Base-by-base conservation (phyloP, 2,888 invertebrate species). In the Orthosia gracilis region DNA sequence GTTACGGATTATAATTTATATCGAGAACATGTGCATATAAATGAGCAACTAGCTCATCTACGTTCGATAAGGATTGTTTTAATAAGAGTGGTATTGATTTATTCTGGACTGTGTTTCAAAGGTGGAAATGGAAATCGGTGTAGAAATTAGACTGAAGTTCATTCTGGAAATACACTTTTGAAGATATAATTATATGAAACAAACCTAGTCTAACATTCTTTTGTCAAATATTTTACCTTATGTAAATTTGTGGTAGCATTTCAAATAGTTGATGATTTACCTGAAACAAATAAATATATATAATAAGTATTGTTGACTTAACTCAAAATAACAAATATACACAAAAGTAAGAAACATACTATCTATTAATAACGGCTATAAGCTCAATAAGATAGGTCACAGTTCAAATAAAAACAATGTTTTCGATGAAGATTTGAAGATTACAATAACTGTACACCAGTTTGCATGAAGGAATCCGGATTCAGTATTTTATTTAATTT, bases 241-340 rank as follows among this genome's bases (percentile, higher is more conserved):
- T 49, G n/a, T 26, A 3, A 5, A 58, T 21, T 9, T 17, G 13
- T 7, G 21, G 1, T 15, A 23, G 17, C 52, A 52, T 69, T 61
- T 18, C 15, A 67, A 71, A 26, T 15, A 57, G 49, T 59, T 15
- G 69, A 74, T 79, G 47, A 59, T 70, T 85, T 86, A 86, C 85
- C 85, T 86, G 86, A 21, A 86, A 86, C 85, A 85, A 85, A 69
- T 73, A 63, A 70, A 69, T 63, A 7, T 40, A 63, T 59, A 57
- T 18, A 68, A 75, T 83, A 23, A 83, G 70, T 69, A 58, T 49
- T 2, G 2, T 4, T 18, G 0, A 45, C 2, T 12, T 12, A 0
- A 17, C 40, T 17, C 2, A 50, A 23, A 26, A 55, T 40, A 49
- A 45, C 18, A 78, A 73, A 40, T 4, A 63, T 15, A 59, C 7